Conservation (phyloP, 1,140 invertebrate species). For the Hypsibius dujardini region DNA sequence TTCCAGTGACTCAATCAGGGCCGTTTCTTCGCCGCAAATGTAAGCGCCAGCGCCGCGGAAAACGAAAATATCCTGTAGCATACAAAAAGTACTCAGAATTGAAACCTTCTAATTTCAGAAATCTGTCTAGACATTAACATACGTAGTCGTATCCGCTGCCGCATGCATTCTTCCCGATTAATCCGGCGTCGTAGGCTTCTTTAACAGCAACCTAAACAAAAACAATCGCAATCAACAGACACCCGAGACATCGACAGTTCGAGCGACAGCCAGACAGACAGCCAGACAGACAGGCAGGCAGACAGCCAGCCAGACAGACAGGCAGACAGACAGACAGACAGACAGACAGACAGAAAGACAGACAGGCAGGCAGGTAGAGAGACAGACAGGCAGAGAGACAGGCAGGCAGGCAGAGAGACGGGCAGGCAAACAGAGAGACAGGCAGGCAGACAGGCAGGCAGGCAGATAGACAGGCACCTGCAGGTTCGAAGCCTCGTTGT, state of each 20-base stretch:
- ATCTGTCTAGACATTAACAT: too few relatives aligned
- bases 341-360: too few relatives aligned
- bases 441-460: too few relatives aligned
- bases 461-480: slow-evolving; percentile 47
- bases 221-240: background rate
- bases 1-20: slow-evolving; percentile 93
- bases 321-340: too few relatives aligned
- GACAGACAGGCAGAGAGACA: too few relatives aligned
- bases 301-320: too few relatives aligned
- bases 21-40: slow-evolving; percentile 98
- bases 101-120: too few relatives aligned
- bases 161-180: slow-evolving; percentile 92
- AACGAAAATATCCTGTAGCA: slow-evolving; percentile 63
- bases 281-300: too few relatives aligned
- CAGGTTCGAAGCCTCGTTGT: slow-evolving; percentile 96
- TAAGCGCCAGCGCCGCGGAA: slow-evolving; percentile 96
- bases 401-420: too few relatives aligned
- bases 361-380: too few relatives aligned
- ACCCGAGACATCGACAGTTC: slow-evolving; percentile 95
- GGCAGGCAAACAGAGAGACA: too few relatives aligned
- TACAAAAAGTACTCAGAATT: too few relatives aligned
- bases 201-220: slow-evolving; percentile 21
- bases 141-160: slow-evolving; percentile 85
- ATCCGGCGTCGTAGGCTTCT: slow-evolving; percentile 78
- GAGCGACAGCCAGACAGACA: slow-evolving; percentile 20